Base-by-base conservation (phyloP, 2,888 invertebrate species). In the Tiliacea citrago region DNA sequence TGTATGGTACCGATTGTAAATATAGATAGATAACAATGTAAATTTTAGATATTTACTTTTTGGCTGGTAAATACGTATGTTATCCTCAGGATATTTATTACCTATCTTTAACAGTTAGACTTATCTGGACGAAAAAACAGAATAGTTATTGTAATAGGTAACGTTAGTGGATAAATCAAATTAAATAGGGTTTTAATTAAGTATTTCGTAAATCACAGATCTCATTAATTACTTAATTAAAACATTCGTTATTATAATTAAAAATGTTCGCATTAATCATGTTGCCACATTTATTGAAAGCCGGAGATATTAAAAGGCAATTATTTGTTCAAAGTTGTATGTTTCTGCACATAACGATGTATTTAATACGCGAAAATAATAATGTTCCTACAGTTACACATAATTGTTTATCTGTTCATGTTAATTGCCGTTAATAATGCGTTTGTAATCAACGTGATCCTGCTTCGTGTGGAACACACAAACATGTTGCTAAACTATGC, bases 241-340 rank as follows among this genome's bases (percentile, higher is more conserved):
- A 57, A 51, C n/a, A 63, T 71, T 79, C 51, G 21, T 42, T 61
- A 35, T 16, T 45, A 35, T 63, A 3, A 63, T 71, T 18, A 60
- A 69, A 42, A 72, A n/a, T 29, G 13, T 21, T 60, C 39, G 29
- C 29, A 35, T 57, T 49, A 58, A 39, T 69, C n/a, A 39, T 29
- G 18, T 29, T 13, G 39, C 18, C 39, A 35, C n/a, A 29, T 79
- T 61, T 77, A 65, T 45, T 65, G 29, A 24, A 58, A n/a, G 39
- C 13, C 18, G 13, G 42, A 49, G 45, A 65, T 75, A 47, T 53
- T 39, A 72, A 63, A 65, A 62, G 16, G 12, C 16, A 72, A 58
- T 72, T 45, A 79, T 71, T 63, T 79, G 45, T 21, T 49, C 9
- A 72, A 13, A 13, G 24, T 57, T 10, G 47, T 45, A 58, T 60